These are phyloP conservation scores for Agriotes lineatus DNA, from an alignment of 2,888 invertebrate species.

Conservation along the genomic window DNA sequence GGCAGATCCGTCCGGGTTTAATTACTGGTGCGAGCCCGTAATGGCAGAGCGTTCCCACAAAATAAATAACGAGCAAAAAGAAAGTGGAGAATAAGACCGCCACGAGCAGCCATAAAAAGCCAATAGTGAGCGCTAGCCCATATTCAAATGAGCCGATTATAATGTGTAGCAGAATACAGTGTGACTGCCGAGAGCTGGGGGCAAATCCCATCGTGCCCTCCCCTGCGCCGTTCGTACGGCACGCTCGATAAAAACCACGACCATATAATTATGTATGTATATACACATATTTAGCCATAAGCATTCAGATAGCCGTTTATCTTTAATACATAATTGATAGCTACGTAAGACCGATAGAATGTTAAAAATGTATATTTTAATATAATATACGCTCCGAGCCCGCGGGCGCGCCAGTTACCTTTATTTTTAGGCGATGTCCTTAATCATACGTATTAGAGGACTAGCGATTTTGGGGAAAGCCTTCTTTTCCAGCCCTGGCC, in stretches of 20 bases:
- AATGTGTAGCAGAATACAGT: conserved; percentile 61
- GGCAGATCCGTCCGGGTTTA: too few species aligned
- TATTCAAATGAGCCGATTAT: conserved; percentile 63
- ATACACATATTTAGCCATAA: conserved; percentile 67
- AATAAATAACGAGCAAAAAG: background rate
- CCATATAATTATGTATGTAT: conserved; percentile 68
- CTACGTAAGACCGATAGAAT: conserved; percentile 65
- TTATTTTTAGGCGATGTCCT: conserved; percentile 44
- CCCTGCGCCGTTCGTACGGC: conserved; percentile 54
- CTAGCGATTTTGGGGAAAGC: conserved; percentile 35
- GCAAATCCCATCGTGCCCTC: conserved; percentile 54
- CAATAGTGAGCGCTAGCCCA: conserved; percentile 49
- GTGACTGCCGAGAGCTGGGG: conserved; percentile 60
- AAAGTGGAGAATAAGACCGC: conserved; percentile 13
- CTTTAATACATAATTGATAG: conserved; percentile 68
- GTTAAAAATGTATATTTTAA: conserved; percentile 65
- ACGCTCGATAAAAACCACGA: conserved; percentile 64
- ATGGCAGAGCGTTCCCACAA: too few species aligned
- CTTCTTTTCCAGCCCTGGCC: conserved; percentile 15
- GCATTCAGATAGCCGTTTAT: conserved; percentile 67
- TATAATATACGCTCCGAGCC: conserved; percentile 49
- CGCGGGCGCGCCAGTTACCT: conserved; percentile 33
- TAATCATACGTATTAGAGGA: conserved; percentile 44
- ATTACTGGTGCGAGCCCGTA: too few species aligned
- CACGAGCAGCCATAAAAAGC: conserved; percentile 30